A percentile compares a stretch with the other conserved stretches of the same genome.
Conservation (phyloP, 2,113 vertebrate genomes). For the Edolisoma coerulescens region DNA sequence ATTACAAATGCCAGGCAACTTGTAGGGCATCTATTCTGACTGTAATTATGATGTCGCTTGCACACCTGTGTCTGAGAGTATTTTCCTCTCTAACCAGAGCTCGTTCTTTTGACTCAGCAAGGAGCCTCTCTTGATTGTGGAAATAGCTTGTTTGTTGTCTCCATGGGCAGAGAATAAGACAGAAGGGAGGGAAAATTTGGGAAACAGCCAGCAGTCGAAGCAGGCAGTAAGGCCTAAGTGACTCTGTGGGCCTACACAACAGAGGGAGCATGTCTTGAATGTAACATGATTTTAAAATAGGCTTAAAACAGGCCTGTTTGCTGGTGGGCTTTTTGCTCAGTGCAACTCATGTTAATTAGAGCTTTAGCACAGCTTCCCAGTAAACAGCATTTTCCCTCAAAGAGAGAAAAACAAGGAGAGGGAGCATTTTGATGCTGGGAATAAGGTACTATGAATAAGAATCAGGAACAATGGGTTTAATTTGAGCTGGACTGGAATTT, state of each 20-base stretch:
- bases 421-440: not conserved
- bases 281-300: not conserved
- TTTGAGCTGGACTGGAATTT: not conserved
- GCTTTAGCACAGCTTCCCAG: not conserved
- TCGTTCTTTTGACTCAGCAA: constrained; percentile 14
- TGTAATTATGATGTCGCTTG: constrained; percentile 5
- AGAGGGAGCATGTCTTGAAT: not conserved
- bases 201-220: not conserved
- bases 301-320: not conserved
- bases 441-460: not conserved
- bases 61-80: constrained; percentile 1
- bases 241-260: not conserved
- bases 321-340: not conserved
- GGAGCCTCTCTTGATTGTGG: not conserved
- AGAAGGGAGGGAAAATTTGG: constrained; percentile 1
- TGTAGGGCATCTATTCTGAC: not conserved
- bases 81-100: not conserved
- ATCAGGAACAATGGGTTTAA: not conserved
- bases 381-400: not conserved
- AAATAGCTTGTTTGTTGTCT: not conserved
- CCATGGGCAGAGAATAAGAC: not conserved
- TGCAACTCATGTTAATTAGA: not conserved
- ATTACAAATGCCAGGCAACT: not conserved
- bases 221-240: not conserved
- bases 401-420: not conserved